phyloP scores from a whole-genome alignment of 2,888 invertebrate species.

The Macroteleia sp. region DNA sequence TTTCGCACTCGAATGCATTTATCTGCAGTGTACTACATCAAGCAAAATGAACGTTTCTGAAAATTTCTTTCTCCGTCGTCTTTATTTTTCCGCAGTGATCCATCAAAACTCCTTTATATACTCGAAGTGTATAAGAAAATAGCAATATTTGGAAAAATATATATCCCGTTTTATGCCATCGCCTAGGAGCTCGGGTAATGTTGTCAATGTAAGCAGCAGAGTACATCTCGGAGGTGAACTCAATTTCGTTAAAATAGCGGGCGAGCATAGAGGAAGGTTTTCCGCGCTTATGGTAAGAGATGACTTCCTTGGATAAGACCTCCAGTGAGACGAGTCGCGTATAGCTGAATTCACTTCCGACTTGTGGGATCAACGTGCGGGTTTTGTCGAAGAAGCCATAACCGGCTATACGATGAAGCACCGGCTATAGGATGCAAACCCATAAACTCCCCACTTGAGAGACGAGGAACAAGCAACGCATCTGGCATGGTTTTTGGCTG shows the following conservation, averaged over 20 bases:
- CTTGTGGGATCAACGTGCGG: conserved; percentile 66
- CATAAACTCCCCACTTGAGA: conserved; percentile 77
- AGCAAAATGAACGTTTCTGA: conserved; percentile 3
- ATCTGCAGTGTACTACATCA: conserved; percentile 2
- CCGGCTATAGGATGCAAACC: conserved; percentile 82
- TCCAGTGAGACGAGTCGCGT: conserved; percentile 57
- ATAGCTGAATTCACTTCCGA: conserved; percentile 65
- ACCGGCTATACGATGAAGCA: conserved; percentile 79
- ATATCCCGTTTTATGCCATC: conserved; percentile 54
- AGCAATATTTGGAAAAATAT: conserved; percentile 58
- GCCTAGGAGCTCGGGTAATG: conserved; percentile 43
- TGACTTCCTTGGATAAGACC: conserved; percentile 49
- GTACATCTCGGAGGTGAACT: conserved; percentile 69
- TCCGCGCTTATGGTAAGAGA: conserved; percentile 55
- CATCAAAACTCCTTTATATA: conserved; percentile 45
- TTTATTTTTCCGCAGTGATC: conserved; percentile 55
- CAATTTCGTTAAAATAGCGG: conserved; percentile 80
- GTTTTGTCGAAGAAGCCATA: conserved; percentile 78
- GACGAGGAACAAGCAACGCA: conserved; percentile 41
- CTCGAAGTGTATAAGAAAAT: conserved; percentile 39
- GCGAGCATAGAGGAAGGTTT: conserved; percentile 40
- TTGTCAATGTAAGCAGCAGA: conserved; percentile 53
- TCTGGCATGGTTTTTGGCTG: conserved; percentile 69
- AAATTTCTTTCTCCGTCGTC: conserved; percentile 8
- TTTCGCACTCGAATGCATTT: conserved; percentile 20